Conservation (phyloP, 92 coral and sea anemone genomes). For the Phymanthus crucifer region DNA sequence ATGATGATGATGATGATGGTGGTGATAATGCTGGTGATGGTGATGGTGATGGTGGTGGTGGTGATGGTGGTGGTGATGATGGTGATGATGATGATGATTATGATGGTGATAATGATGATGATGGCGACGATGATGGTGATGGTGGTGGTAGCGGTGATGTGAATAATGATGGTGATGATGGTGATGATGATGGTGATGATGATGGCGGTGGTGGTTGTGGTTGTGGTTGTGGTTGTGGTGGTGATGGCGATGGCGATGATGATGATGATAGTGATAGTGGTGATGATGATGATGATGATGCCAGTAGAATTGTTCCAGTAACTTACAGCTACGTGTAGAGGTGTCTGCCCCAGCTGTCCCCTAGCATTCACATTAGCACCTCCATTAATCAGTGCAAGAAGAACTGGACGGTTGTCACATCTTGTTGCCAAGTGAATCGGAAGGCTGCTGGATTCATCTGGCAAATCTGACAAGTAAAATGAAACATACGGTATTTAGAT, state of each 20-base stretch:
- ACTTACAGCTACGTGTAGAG: constrained; percentile 89
- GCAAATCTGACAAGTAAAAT: constrained; percentile 53
- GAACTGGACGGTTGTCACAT: constrained; percentile 69
- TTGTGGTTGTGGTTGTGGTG: background rate
- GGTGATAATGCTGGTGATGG: background rate
- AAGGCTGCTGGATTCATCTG: constrained; percentile 67
- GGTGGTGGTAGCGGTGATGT: background rate
- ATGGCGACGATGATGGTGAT: background rate
- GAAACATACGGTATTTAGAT: background rate
- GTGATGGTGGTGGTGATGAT: background rate
- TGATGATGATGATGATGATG: background rate
- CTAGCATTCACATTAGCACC: constrained; percentile 92
- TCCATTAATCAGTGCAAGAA: constrained; percentile 79
- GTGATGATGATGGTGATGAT: background rate
- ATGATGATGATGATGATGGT: background rate
- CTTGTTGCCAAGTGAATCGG: constrained; percentile 90
- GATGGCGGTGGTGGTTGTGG: background rate
- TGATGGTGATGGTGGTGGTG: background rate
- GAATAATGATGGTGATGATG: background rate
- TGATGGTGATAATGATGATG: background rate
- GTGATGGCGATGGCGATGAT: background rate
- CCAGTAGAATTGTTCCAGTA: background rate
- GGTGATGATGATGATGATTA: background rate
- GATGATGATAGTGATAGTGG: background rate
- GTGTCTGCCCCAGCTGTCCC: constrained; percentile 83